These are phyloP conservation scores for Peromyscus aztecus DNA, from an alignment of 2,797 vertebrate species.

Conservation along the genomic window DNA sequence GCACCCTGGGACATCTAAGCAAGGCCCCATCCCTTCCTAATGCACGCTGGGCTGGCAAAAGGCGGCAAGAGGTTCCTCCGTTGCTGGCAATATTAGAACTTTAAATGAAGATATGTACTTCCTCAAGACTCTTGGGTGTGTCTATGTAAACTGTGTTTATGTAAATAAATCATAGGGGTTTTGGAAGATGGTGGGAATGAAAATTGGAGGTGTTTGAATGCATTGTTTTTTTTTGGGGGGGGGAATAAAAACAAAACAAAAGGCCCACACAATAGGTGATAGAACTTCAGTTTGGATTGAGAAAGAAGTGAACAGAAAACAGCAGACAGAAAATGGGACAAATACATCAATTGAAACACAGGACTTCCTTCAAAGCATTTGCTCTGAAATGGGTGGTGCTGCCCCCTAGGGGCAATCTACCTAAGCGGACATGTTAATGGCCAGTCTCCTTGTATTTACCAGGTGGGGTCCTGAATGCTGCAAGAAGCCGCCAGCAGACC, in stretches of 20 bases:
- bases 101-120: neutral
- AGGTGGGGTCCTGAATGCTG: neutral
- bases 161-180: neutral
- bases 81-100: neutral
- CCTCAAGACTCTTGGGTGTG: neutral
- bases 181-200: neutral
- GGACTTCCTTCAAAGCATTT: neutral
- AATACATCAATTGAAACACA: neutral
- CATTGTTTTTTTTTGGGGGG: neutral
- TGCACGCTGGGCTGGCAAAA: neutral
- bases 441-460: neutral
- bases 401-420: neutral
- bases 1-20: too few relatives aligned
- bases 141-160: neutral
- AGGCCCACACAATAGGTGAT: neutral
- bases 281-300: neutral
- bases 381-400: neutral
- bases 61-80: neutral
- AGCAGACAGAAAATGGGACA: neutral
- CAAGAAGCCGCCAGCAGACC: accelerated
- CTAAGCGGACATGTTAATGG: neutral
- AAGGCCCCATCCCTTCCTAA: neutral
- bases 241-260: neutral
- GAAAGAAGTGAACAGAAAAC: neutral
- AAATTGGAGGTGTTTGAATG: neutral